A percentile compares a stretch with the other conserved stretches of the same genome.
Evolutionary conservation across 2,888 invertebrate genomes (phyloP).

Genomic region (Abrostola tripartita): DNA sequence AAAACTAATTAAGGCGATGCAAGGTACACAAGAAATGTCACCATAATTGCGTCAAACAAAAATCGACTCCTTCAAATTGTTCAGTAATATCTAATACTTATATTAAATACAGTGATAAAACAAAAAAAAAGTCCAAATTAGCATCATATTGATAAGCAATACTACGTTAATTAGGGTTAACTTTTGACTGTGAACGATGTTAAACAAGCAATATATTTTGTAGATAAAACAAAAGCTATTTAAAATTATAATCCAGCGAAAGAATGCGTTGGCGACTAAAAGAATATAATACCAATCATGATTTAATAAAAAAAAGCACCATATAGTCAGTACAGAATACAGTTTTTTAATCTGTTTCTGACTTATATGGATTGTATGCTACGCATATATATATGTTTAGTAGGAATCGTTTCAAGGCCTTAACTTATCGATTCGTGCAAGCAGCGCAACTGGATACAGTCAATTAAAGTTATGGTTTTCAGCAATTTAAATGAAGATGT

Average conservation of each 20-base stretch:
- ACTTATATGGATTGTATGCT: too few relatives aligned
- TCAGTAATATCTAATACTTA: constrained; percentile 32
- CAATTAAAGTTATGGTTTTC: background rate
- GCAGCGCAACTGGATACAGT: background rate
- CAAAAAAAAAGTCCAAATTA: constrained; percentile 55
- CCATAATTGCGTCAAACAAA: constrained; percentile 32
- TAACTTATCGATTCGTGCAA: too few relatives aligned
- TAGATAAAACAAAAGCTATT: too few relatives aligned
- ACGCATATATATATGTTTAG: too few relatives aligned
- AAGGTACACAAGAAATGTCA: constrained; percentile 40
- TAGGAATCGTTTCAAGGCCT: too few relatives aligned
- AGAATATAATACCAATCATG: too few relatives aligned
- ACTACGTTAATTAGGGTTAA: constrained; percentile 39
- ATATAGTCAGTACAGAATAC: too few relatives aligned
- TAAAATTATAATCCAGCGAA: too few relatives aligned
- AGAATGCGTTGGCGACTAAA: too few relatives aligned
- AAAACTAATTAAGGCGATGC: constrained; percentile 34
- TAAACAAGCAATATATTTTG: constrained; percentile 8
- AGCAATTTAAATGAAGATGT: background rate
- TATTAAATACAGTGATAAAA: constrained; percentile 49
- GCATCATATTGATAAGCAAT: constrained; percentile 56
- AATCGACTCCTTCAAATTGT: constrained; percentile 30
- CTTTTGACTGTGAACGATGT: constrained; percentile 48
- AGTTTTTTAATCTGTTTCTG: too few relatives aligned
- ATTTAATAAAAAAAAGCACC: too few relatives aligned